phyloP scores from a whole-genome alignment of 2,113 vertebrate genomes.

The Ciconia boyciana region DNA sequence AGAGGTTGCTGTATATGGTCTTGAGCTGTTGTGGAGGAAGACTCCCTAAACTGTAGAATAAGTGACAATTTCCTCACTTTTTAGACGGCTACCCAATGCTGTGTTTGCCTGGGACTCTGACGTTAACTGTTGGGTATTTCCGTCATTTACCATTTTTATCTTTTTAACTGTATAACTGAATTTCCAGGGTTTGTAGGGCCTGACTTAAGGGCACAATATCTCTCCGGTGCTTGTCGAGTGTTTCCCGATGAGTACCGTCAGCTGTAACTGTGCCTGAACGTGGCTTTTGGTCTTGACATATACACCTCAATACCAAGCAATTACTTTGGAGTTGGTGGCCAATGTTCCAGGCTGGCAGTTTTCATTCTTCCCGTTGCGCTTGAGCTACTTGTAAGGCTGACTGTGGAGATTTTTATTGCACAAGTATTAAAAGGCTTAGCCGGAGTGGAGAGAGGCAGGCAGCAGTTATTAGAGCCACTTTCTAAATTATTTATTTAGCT shows the following conservation, averaged over 20 bases:
- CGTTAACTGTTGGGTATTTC: not conserved
- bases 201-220: not conserved
- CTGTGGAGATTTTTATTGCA: constrained; percentile 15
- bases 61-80: not conserved
- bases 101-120: not conserved
- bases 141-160: not conserved
- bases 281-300: not conserved
- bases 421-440: not conserved
- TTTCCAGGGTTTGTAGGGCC: not conserved
- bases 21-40: not conserved
- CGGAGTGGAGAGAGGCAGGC: not conserved
- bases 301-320: not conserved
- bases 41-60: not conserved
- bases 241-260: rapidly evolving
- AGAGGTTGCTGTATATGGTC: not conserved
- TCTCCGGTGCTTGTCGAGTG: not conserved
- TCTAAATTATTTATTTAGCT: constrained; percentile 47
- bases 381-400: constrained; percentile 10
- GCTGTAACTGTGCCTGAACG: not conserved
- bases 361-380: not conserved
- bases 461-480: not conserved
- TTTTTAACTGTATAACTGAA: not conserved
- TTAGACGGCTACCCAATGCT: not conserved
- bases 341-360: constrained; percentile 23
- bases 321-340: not conserved